phyloP scores from a whole-genome alignment of 2,113 vertebrate species.

The Symphodus melops region DNA sequence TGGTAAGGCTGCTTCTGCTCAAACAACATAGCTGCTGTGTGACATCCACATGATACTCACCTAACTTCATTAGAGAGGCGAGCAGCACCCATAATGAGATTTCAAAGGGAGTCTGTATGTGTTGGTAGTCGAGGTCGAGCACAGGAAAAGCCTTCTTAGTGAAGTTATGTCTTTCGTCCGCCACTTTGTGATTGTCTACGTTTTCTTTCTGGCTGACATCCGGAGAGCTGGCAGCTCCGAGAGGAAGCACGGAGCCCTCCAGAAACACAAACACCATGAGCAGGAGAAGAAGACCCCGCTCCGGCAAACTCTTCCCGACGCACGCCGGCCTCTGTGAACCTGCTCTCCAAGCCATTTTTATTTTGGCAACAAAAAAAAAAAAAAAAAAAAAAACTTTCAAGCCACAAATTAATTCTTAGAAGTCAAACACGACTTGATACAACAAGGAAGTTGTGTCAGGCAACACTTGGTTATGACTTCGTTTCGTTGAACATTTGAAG shows the following conservation, averaged over 20 bases:
- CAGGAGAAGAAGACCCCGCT: slow-evolving; percentile 63
- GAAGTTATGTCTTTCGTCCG: slow-evolving; percentile 14
- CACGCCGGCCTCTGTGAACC: background rate
- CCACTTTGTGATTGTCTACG: accelerated
- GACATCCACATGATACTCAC: slow-evolving; percentile 79
- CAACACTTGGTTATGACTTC: background rate
- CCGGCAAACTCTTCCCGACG: slow-evolving; percentile 8
- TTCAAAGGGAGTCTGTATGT: slow-evolving; percentile 89
- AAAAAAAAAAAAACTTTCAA: background rate
- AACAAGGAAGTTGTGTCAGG: slow-evolving; percentile 33
- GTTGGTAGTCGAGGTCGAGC: slow-evolving; percentile 85
- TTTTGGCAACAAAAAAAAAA: background rate
- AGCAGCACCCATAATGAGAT: slow-evolving; percentile 95
- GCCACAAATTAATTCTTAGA: background rate
- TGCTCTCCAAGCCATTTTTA: slow-evolving; percentile 44
- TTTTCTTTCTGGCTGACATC: background rate
- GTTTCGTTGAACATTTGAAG: too few relatives aligned
- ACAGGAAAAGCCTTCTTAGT: slow-evolving; percentile 90
- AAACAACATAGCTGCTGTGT: background rate
- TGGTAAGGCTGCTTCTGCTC: background rate
- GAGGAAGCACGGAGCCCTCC: slow-evolving; percentile 49
- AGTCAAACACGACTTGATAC: slow-evolving; percentile 29
- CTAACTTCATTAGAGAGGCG: slow-evolving; percentile 96
- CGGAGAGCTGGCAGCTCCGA: slow-evolving; percentile 69
- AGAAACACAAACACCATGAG: slow-evolving; percentile 61